These are phyloP conservation scores for Cardinalis cardinalis DNA, from an alignment of 2,113 vertebrate species.

Conservation along the genomic window DNA sequence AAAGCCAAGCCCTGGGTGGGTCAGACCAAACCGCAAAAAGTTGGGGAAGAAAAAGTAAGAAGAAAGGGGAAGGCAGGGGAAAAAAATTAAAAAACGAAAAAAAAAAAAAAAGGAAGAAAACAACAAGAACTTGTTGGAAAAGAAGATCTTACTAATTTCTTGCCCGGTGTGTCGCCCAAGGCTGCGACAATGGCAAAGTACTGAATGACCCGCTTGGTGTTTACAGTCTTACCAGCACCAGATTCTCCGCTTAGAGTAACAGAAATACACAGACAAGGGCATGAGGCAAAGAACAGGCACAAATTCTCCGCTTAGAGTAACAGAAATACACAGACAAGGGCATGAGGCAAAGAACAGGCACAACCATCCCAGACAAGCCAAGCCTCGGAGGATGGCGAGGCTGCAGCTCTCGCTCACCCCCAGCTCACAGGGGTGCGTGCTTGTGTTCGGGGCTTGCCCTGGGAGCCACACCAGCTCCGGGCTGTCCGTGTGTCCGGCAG, in stretches of 20 bases:
- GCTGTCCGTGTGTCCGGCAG: fast-evolving
- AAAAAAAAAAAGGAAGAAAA: not conserved
- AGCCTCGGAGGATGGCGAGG: fast-evolving
- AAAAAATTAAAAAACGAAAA: not conserved
- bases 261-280: constrained; percentile 78
- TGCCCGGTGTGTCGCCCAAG: constrained; percentile 87
- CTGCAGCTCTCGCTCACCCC: fast-evolving
- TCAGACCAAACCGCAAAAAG: constrained; percentile 50
- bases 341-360: constrained; percentile 53
- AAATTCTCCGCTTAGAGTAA: constrained; percentile 89
- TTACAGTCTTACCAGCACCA: constrained; percentile 98
- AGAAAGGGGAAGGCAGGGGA: not conserved
- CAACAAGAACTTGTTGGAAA: constrained; percentile 54
- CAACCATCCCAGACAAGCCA: not conserved
- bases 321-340: constrained; percentile 78
- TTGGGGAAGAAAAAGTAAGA: not conserved
- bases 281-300: constrained; percentile 38
- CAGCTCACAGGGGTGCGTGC: not conserved
- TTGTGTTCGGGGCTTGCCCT: not conserved
- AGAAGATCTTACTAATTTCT: constrained; percentile 80
- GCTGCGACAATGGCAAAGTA: constrained; percentile 98
- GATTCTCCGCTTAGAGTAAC: constrained; percentile 92
- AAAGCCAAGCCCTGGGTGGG: constrained; percentile 47
- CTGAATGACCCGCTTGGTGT: constrained; percentile 98
- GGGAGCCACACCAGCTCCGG: not conserved